phyloP scores from a whole-genome alignment of 2,797 vertebrate genomes.

The Leucoraja ocellata region DNA sequence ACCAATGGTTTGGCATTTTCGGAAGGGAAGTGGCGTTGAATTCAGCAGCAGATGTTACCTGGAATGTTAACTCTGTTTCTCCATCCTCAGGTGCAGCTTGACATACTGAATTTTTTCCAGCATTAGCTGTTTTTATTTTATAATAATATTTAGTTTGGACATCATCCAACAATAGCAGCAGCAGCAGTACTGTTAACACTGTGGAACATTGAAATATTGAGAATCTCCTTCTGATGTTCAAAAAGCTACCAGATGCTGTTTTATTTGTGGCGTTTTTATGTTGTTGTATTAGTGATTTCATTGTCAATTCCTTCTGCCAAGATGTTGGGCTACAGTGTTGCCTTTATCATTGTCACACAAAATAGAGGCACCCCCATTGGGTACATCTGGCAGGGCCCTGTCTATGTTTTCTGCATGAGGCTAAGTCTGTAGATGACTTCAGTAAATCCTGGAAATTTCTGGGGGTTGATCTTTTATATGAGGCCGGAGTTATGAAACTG shows the following conservation, averaged over 20 bases:
- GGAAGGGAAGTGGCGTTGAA: too few species aligned
- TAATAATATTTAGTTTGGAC: background rate
- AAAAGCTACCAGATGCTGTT: background rate
- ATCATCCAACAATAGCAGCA: background rate
- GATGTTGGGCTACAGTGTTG: background rate
- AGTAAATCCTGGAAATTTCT: background rate
- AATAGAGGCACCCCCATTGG: too few species aligned
- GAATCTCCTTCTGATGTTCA: background rate
- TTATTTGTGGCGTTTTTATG: background rate
- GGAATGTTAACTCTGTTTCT: too few species aligned
- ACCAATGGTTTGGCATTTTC: too few species aligned
- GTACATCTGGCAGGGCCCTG: background rate
- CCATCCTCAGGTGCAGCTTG: too few species aligned
- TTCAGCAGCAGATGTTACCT: too few species aligned
- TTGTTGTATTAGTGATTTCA: background rate
- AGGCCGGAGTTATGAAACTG: background rate
- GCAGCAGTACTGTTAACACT: background rate
- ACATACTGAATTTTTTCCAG: too few species aligned
- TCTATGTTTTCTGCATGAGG: background rate
- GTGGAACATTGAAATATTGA: background rate
- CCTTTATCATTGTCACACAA: background rate
- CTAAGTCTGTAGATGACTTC: background rate
- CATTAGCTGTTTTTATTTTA: too few species aligned
- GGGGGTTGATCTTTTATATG: background rate
- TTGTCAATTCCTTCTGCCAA: background rate